phyloP scores from a whole-genome alignment of 1,140 invertebrate genomes.

The Notospermus geniculatus region DNA sequence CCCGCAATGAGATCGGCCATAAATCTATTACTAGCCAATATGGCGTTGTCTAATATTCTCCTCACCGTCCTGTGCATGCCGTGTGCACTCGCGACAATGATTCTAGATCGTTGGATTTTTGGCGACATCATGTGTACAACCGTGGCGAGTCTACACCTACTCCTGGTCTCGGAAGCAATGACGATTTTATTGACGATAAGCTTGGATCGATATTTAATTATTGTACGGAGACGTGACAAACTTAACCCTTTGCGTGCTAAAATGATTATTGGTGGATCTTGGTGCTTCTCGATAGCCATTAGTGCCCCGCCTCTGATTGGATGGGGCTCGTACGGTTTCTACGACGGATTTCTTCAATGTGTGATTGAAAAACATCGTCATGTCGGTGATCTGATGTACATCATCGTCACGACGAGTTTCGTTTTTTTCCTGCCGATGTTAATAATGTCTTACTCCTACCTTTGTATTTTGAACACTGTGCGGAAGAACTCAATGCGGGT shows the following conservation, averaged over 20 bases:
- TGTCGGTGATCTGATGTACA: conserved; percentile 15
- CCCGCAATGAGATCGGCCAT: conserved; percentile 36
- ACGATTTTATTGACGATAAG: conserved; percentile 30
- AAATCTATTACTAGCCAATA: conserved; percentile 32
- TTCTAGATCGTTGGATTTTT: conserved; percentile 19
- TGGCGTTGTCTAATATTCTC: conserved; percentile 29
- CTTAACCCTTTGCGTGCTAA: conserved; percentile 25
- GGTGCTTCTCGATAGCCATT: conserved; percentile 19
- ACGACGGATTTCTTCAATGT: conserved; percentile 18
- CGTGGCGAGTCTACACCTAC: conserved; percentile 18
- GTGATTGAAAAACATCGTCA: background rate
- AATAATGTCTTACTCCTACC: conserved; percentile 25
- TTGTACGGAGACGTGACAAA: conserved; percentile 28
- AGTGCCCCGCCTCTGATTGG: conserved; percentile 27
- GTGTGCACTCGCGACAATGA: conserved; percentile 19
- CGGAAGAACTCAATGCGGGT: conserved; percentile 24
- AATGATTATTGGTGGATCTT: conserved; percentile 19
- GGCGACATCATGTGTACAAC: conserved; percentile 14
- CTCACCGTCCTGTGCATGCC: conserved; percentile 27
- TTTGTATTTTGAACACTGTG: conserved; percentile 26
- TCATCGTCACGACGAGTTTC: conserved; percentile 14
- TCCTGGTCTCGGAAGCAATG: conserved; percentile 19
- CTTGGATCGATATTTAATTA: conserved; percentile 32
- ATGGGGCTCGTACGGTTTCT: conserved; percentile 22
- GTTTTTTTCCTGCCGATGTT: conserved; percentile 24